Evolutionary conservation across 2,888 invertebrate species (phyloP).

Genomic region (Sclerodermus sp.): DNA sequence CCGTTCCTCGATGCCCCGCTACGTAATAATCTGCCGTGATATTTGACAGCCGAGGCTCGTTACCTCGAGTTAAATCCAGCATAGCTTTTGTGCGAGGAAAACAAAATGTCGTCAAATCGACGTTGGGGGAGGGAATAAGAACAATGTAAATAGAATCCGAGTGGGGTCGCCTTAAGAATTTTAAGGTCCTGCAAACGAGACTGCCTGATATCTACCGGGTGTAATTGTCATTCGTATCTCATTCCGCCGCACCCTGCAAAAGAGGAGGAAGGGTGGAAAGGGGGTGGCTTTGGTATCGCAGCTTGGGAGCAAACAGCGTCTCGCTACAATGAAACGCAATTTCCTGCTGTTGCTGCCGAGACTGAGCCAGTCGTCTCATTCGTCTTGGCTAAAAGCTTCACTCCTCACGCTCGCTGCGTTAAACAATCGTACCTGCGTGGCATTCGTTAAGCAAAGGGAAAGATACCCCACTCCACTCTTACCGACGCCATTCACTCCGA

Average conservation of each 20-base stretch:
- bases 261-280: conserved; percentile 23
- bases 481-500: background rate
- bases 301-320: conserved; percentile 51
- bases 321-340: conserved; percentile 56
- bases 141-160: conserved; percentile 24
- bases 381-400: conserved; percentile 50
- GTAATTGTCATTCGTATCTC: conserved; percentile 53
- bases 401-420: conserved; percentile 44
- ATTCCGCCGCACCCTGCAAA: conserved; percentile 31
- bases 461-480: too few relatives aligned
- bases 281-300: conserved; percentile 40
- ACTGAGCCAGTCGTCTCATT: conserved; percentile 44
- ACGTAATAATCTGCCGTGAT: too few relatives aligned
- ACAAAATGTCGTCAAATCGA: too few relatives aligned
- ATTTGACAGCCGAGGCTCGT: too few relatives aligned
- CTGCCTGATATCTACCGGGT: conserved; percentile 29
- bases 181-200: conserved; percentile 26
- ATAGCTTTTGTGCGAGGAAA: too few relatives aligned
- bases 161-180: conserved; percentile 21
- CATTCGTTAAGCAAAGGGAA: conserved; percentile 35
- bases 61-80: too few relatives aligned
- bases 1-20: too few relatives aligned
- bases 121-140: background rate
- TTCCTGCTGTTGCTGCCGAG: conserved; percentile 47
- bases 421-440: conserved; percentile 46